These are phyloP conservation scores for Aphrophora alni DNA, from an alignment of 2,888 invertebrate species.

Conservation along the genomic window DNA sequence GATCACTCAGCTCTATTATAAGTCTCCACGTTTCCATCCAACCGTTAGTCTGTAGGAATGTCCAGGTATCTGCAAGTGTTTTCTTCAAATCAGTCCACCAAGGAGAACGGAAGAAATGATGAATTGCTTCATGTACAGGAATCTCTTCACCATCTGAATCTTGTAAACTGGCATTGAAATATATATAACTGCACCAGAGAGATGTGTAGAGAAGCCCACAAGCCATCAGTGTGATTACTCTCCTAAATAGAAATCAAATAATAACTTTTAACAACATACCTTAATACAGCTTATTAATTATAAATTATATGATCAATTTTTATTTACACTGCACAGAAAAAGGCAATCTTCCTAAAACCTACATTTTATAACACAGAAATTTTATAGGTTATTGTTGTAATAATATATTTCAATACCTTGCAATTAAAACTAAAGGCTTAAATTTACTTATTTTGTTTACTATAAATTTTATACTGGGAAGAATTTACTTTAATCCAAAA, in stretches of 20 bases:
- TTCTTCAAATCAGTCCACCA: constrained; percentile 83
- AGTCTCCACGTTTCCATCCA: constrained; percentile 89
- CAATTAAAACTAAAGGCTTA: too few relatives aligned
- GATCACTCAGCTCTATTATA: constrained; percentile 84
- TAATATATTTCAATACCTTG: too few relatives aligned
- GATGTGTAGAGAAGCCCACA: constrained; percentile 73
- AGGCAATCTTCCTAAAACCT: too few relatives aligned
- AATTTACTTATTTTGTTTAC: too few relatives aligned
- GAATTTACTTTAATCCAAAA: too few relatives aligned
- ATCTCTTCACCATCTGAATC: constrained; percentile 87
- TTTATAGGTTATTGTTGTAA: too few relatives aligned
- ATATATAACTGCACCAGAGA: constrained; percentile 80
- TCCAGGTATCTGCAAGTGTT: constrained; percentile 72
- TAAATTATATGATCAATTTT: too few relatives aligned
- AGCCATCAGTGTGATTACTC: constrained; percentile 65
- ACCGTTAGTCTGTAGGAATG: constrained; percentile 82
- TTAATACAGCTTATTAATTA: too few relatives aligned
- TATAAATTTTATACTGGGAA: too few relatives aligned
- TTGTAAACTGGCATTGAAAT: constrained; percentile 86
- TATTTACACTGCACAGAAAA: too few relatives aligned
- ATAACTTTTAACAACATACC: too few relatives aligned
- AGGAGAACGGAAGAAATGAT: constrained; percentile 89
- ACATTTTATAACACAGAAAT: too few relatives aligned
- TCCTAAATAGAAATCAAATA: constrained; percentile 57
- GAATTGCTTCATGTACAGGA: constrained; percentile 84